Evolutionary conservation across 2,888 invertebrate species (phyloP), one percentile per base, ranked within the genome.

Genomic region (Muscina levida): DNA sequence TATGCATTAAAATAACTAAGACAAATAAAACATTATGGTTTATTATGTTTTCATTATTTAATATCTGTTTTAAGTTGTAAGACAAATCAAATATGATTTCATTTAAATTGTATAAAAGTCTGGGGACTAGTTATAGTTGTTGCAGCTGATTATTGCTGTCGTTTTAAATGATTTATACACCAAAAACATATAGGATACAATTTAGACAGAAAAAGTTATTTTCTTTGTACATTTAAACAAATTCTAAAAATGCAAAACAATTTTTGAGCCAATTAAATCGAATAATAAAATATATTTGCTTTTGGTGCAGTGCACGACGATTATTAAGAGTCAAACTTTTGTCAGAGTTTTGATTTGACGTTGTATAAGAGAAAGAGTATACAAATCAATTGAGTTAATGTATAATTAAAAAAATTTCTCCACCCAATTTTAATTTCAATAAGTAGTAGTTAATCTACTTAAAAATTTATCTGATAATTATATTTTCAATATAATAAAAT

Each of bases 371-470:
- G 68, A 19, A 39, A 66, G 26, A 72, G 53, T 39, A 44, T 53
- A 72, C 4, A 71, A 70, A 62, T 73, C 56, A 56, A 66, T 37
- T 65, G 62, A 73, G 57, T 57, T 65, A 37, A 68, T 65, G 19
- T 51, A 78, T 37, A 15, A 57, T 71, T 48, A 85, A 86, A n/a
- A n/a, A n/a, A 85, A 87, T 88, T 89, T 88, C 90, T 90, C 90
- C 90, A 90, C 90, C 90, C 90, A 90, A 85, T 88, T 90, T 84
- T 83, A 82, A 77, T 82, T 84, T 79, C 81, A 77, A 83, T 78
- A 79, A 66, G 53, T 31, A 31, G 31, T 31, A 31, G 8, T 67
- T 73, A 77, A 37, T 67, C 62, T 17, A 24, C 46, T 59, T 73
- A 62, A 44, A 24, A 42, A 68, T 53, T 59, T 51, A 42, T 71